phyloP scores from a whole-genome alignment of 2,888 invertebrate species.

The Apodemia mormo region DNA sequence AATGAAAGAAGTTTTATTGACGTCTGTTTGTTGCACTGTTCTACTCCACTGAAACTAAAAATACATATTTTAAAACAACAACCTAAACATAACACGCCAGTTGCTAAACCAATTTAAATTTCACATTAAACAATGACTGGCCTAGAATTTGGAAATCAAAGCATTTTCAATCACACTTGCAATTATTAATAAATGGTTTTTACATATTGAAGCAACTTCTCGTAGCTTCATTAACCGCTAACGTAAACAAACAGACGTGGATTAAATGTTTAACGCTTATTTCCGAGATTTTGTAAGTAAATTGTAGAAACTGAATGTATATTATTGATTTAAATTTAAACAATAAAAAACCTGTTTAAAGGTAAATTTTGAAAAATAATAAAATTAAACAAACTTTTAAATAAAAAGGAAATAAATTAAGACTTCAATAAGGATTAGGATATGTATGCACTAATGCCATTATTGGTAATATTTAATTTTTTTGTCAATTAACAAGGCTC shows the following conservation, averaged over 20 bases:
- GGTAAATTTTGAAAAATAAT: no score
- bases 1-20: constrained; percentile 24
- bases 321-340: no score
- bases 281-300: not conserved
- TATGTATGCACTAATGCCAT: no score
- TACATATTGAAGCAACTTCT: constrained; percentile 5
- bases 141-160: constrained; percentile 2
- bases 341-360: no score
- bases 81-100: constrained; percentile 17
- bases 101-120: constrained; percentile 6
- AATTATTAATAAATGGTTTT: constrained; percentile 1
- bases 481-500: no score
- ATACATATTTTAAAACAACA: constrained; percentile 28
- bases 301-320: not conserved
- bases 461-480: no score
- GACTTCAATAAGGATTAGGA: no score
- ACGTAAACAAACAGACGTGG: not conserved
- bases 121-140: not conserved
- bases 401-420: no score
- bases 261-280: not conserved
- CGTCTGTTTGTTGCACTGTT: constrained; percentile 31
- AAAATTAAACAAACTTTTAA: no score
- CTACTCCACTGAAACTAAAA: constrained; percentile 31
- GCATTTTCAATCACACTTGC: not conserved
- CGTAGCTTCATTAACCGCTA: not conserved